These are phyloP conservation scores for Abrostola tripartita DNA, from an alignment of 2,888 invertebrate genomes.

Conservation along the genomic window DNA sequence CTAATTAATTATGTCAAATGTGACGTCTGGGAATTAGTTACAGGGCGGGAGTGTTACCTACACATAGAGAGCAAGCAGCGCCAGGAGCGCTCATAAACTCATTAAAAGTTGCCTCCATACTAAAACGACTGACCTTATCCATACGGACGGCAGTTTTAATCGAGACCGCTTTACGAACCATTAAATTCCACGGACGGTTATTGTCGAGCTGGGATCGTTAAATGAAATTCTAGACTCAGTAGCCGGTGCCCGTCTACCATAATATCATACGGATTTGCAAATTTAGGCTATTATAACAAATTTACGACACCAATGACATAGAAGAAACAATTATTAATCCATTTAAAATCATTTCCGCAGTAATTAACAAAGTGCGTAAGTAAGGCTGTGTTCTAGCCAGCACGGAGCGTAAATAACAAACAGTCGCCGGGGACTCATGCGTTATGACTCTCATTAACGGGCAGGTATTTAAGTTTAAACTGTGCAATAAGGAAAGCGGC, in stretches of 20 bases:
- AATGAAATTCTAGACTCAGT: slow-evolving; percentile 79
- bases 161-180: slow-evolving; percentile 83
- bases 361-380: not conserved
- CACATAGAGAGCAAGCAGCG: slow-evolving; percentile 45
- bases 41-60: slow-evolving; percentile 62
- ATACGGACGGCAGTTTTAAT: slow-evolving; percentile 84
- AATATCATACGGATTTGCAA: slow-evolving; percentile 65
- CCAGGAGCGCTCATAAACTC: slow-evolving; percentile 80
- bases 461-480: slow-evolving; percentile 4
- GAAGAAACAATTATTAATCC: slow-evolving; percentile 10
- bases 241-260: slow-evolving; percentile 55
- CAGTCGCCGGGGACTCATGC: slow-evolving; percentile 2
- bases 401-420: not conserved
- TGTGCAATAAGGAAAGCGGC: slow-evolving; percentile 2
- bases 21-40: slow-evolving; percentile 66
- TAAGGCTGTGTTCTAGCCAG: not conserved
- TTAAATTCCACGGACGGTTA: slow-evolving; percentile 83
- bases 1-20: slow-evolving; percentile 65
- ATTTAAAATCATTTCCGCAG: slow-evolving; percentile 10
- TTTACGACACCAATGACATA: slow-evolving; percentile 32
- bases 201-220: slow-evolving; percentile 82
- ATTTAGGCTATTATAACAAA: slow-evolving; percentile 52
- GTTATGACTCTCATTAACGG: slow-evolving; percentile 1
- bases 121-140: slow-evolving; percentile 80
- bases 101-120: slow-evolving; percentile 84